Percentiles rank a stretch among this genome's conserved stretches.
Evolutionary conservation across 2,113 vertebrate genomes (phyloP).

Genomic region (Calypte anna): DNA sequence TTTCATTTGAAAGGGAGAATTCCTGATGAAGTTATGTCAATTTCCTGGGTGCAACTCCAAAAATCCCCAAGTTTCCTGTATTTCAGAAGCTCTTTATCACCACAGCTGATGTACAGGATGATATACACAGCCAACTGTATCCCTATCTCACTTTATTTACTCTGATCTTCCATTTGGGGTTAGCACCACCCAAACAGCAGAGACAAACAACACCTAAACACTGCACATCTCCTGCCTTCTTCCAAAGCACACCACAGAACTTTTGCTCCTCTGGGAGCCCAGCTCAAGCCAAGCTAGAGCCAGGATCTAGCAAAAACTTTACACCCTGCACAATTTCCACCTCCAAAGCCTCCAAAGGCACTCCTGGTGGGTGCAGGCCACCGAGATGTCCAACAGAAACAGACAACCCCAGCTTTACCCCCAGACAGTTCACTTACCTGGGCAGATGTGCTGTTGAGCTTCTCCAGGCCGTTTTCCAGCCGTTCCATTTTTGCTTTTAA

Average conservation of each 20-base stretch:
- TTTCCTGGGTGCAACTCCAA: not conserved
- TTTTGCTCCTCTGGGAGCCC: not conserved
- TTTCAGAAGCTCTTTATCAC: not conserved
- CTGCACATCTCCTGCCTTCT: not conserved
- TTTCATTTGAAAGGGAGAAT: not conserved
- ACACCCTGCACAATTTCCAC: not conserved
- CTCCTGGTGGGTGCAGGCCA: not conserved
- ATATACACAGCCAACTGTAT: not conserved
- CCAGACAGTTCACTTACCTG: constrained; percentile 76
- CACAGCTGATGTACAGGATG: not conserved
- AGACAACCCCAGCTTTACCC: not conserved
- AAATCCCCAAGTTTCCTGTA: not conserved
- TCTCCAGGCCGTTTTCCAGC: constrained; percentile 91
- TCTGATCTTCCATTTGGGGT: not conserved
- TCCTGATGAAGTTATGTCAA: not conserved
- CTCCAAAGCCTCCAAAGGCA: not conserved
- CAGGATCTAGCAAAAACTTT: not conserved
- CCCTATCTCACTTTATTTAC: not conserved
- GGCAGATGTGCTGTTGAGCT: constrained; percentile 89
- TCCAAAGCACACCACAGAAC: not conserved
- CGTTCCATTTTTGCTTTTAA: constrained; percentile 86
- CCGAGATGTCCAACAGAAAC: not conserved
- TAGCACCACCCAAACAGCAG: not conserved
- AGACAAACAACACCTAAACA: not conserved
- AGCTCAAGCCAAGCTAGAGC: not conserved